phyloP scores from a whole-genome alignment of 1,140 invertebrate species.

The Amphibalanus amphitrite region DNA sequence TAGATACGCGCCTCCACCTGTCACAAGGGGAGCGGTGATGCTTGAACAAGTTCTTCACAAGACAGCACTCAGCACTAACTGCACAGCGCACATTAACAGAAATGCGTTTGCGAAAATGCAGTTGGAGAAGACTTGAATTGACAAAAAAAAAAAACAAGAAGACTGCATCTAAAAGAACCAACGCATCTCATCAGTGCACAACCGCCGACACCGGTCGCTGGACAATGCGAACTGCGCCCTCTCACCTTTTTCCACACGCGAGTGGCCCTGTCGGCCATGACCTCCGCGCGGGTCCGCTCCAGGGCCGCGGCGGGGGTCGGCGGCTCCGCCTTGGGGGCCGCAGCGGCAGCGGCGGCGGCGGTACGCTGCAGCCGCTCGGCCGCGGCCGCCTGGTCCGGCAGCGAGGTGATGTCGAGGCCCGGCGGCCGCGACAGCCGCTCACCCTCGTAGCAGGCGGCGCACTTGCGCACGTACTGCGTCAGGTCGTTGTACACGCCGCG shows the following conservation, averaged over 20 bases:
- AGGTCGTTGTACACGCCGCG: slow-evolving; percentile 23
- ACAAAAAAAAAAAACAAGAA: slow-evolving; percentile 6
- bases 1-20: slow-evolving; percentile 22
- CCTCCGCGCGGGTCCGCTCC: too few species aligned
- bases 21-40: too few species aligned
- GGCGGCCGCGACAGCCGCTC: too few species aligned
- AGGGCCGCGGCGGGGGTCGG: too few species aligned
- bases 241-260: slow-evolving; percentile 19
- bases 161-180: slow-evolving; percentile 7
- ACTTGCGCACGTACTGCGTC: slow-evolving; percentile 21
- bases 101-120: not conserved
- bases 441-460: slow-evolving; percentile 21
- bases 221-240: too few species aligned
- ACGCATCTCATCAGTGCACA: not conserved
- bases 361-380: too few species aligned
- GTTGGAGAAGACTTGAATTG: not conserved
- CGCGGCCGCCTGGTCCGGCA: too few species aligned
- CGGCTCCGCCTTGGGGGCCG: too few species aligned
- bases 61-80: slow-evolving; percentile 7
- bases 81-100: slow-evolving; percentile 9
- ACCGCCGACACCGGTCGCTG: too few species aligned
- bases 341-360: too few species aligned
- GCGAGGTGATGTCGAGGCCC: too few species aligned
- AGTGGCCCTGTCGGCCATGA: slow-evolving; percentile 13
- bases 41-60: too few species aligned